Percentiles rank a stretch among this genome's conserved stretches.
Conservation (phyloP, 2,888 invertebrate species). For the Axea sp. region DNA sequence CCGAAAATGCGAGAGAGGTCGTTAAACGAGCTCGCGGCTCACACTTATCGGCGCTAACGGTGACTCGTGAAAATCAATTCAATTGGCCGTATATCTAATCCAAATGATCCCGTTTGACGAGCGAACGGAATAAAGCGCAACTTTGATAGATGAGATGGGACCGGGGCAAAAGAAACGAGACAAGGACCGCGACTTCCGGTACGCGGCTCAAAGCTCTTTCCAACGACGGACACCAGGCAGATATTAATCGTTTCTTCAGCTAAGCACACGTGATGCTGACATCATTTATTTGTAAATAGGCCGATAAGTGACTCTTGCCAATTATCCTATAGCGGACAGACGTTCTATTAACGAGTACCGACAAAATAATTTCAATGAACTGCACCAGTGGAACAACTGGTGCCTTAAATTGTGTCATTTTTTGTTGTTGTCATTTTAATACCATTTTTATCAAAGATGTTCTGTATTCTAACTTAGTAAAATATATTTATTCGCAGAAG, state of each 20-base stretch:
- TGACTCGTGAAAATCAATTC: constrained; percentile 69
- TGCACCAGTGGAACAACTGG: too few species aligned
- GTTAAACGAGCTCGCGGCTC: constrained; percentile 25
- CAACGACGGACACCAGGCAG: constrained; percentile 61
- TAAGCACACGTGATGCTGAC: constrained; percentile 62
- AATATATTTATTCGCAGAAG: too few species aligned
- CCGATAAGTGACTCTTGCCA: constrained; percentile 64
- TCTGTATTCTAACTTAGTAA: too few species aligned
- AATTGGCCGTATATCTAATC: constrained; percentile 76
- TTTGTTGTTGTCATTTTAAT: too few species aligned
- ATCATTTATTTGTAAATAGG: constrained; percentile 61
- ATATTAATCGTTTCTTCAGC: constrained; percentile 73
- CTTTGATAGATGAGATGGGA: constrained; percentile 68
- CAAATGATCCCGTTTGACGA: constrained; percentile 71
- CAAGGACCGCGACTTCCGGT: constrained; percentile 73
- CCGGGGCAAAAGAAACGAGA: constrained; percentile 64
- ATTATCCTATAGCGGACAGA: too few species aligned
- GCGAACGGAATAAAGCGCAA: constrained; percentile 61
- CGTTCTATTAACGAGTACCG: too few species aligned
- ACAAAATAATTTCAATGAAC: too few species aligned
- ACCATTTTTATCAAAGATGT: too few species aligned
- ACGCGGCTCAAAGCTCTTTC: constrained; percentile 59
- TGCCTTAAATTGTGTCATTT: too few species aligned
- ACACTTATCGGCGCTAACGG: constrained; percentile 42
- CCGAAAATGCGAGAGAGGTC: too few species aligned